Conservation (phyloP, 2,797 vertebrate genomes). For the Microcaecilia unicolor region DNA sequence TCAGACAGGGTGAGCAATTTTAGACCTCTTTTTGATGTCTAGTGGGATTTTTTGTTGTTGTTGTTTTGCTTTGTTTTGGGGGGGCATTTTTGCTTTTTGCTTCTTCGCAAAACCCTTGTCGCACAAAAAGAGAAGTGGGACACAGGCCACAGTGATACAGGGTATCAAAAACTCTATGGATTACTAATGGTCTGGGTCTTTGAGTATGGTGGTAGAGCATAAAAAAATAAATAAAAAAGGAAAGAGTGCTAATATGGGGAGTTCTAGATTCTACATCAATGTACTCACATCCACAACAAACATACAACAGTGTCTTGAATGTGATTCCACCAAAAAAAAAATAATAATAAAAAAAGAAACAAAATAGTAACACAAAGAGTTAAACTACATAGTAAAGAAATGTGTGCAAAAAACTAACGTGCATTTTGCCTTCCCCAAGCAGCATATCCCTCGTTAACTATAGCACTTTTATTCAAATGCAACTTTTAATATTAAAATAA, state of each 20-base stretch:
- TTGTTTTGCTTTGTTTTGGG: slow-evolving; percentile 49
- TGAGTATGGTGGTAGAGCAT: slow-evolving; percentile 90
- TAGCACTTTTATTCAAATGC: slow-evolving; percentile 42
- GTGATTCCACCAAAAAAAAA: slow-evolving; percentile 92
- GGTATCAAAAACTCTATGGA: slow-evolving; percentile 54
- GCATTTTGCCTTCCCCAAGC: slow-evolving; percentile 48
- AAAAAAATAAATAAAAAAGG: slow-evolving; percentile 85
- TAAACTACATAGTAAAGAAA: slow-evolving; percentile 75
- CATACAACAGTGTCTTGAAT: slow-evolving; percentile 91
- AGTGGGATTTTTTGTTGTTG: slow-evolving; percentile 53
- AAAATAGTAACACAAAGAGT: slow-evolving; percentile 87
- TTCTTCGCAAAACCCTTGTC: slow-evolving; percentile 58
- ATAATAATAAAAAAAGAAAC: slow-evolving; percentile 56
- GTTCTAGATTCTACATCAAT: slow-evolving; percentile 82
- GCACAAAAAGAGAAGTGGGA: slow-evolving; percentile 57
- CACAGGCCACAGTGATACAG: slow-evolving; percentile 55
- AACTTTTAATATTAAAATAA: slow-evolving; percentile 41
- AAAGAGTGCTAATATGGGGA: slow-evolving; percentile 86
- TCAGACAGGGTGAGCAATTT: slow-evolving; percentile 99
- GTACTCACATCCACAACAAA: slow-evolving; percentile 97
- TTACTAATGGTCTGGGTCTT: slow-evolving; percentile 62
- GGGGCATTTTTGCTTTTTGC: slow-evolving; percentile 48
- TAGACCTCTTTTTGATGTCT: slow-evolving; percentile 70
- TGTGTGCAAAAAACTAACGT: slow-evolving; percentile 71
- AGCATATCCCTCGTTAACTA: slow-evolving; percentile 44